phyloP scores from a whole-genome alignment of 1,140 invertebrate genomes.

The Megalopta genalis region DNA sequence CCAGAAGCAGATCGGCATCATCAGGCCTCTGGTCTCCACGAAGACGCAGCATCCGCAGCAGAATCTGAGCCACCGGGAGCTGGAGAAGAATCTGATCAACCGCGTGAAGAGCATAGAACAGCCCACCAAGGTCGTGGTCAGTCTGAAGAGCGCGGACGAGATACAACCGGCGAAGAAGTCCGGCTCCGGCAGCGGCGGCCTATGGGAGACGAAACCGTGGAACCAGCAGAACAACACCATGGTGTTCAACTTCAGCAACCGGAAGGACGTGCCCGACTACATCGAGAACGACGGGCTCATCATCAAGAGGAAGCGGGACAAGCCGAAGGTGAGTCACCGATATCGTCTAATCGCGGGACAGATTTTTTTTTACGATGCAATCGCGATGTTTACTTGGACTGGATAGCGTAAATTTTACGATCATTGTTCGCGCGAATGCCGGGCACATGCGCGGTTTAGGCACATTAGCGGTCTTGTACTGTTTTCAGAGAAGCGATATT shows the following conservation, averaged over 20 bases:
- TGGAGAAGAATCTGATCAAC: slow-evolving; percentile 87
- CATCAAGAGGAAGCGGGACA: slow-evolving; percentile 83
- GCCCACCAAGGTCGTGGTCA: slow-evolving; percentile 80
- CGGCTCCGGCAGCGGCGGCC: slow-evolving; percentile 71
- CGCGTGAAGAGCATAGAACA: slow-evolving; percentile 83
- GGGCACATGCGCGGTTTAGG: too few relatives aligned
- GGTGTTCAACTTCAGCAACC: slow-evolving; percentile 92
- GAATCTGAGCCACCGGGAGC: slow-evolving; percentile 83
- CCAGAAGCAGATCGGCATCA: slow-evolving; percentile 82
- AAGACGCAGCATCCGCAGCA: slow-evolving; percentile 76
- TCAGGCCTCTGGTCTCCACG: slow-evolving; percentile 81
- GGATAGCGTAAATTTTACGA: not conserved
- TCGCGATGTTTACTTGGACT: not conserved
- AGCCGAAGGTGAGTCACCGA: slow-evolving; percentile 84
- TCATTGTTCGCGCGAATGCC: too few relatives aligned
- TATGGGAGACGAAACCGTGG: slow-evolving; percentile 81
- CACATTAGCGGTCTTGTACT: too few relatives aligned
- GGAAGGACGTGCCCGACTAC: slow-evolving; percentile 92
- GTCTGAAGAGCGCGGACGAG: slow-evolving; percentile 76
- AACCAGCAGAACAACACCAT: slow-evolving; percentile 85
- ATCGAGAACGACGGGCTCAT: slow-evolving; percentile 93
- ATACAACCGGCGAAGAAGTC: slow-evolving; percentile 76
- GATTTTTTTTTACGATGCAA: not conserved
- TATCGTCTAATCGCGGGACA: not conserved
- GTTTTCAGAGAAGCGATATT: too few relatives aligned